These are phyloP conservation scores for Altica lythri DNA, from an alignment of 2,888 invertebrate genomes.

Conservation along the genomic window DNA sequence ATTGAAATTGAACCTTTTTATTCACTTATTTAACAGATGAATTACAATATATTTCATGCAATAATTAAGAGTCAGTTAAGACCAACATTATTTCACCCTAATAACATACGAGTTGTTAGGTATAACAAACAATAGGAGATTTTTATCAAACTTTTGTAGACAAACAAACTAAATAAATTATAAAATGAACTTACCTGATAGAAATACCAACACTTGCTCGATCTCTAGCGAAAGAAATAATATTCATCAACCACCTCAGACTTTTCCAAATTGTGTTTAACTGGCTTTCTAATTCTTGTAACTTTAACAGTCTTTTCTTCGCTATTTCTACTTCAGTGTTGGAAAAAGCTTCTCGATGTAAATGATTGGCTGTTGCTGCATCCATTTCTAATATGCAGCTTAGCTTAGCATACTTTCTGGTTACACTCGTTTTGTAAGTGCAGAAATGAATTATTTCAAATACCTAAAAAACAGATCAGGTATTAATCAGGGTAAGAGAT, in stretches of 20 bases:
- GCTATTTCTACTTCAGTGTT: constrained; percentile 84
- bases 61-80: no score
- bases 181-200: constrained; percentile 42
- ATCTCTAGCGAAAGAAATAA: constrained; percentile 92
- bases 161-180: background rate
- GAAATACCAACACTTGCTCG: constrained; percentile 58
- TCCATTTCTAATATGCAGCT: constrained; percentile 94
- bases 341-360: constrained; percentile 93
- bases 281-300: constrained; percentile 83
- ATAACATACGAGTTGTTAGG: no score
- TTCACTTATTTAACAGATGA: no score
- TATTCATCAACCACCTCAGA: constrained; percentile 94
- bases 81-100: no score
- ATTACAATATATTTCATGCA: no score
- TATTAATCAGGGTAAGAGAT: no score
- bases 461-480: constrained; percentile 64
- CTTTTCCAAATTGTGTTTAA: constrained; percentile 92
- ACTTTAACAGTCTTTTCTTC: constrained; percentile 79
- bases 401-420: constrained; percentile 88
- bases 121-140: no score
- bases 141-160: background rate
- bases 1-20: no score
- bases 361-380: constrained; percentile 87
- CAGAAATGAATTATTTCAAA: constrained; percentile 94
- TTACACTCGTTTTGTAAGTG: constrained; percentile 90